phyloP scores from a whole-genome alignment of 1,140 invertebrate genomes.

The Zaprionus lachaisei region DNA sequence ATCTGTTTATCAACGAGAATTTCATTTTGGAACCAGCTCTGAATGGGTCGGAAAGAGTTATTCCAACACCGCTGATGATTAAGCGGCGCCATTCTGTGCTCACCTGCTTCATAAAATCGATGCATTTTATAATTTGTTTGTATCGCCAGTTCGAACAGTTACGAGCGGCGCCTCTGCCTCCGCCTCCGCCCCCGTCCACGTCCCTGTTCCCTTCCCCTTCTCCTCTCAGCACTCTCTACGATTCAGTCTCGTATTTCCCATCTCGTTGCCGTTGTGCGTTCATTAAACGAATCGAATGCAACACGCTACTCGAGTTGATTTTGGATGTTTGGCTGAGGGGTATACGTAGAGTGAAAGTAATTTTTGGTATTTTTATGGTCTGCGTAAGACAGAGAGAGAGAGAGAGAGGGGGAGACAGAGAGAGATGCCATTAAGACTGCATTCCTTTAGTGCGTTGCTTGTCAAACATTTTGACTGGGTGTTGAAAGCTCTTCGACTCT shows the following conservation, averaged over 20 bases:
- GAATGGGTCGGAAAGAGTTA: background rate
- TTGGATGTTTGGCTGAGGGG: background rate
- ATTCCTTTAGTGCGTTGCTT: slow-evolving; percentile 63
- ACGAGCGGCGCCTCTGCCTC: slow-evolving; percentile 40
- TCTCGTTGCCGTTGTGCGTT: background rate
- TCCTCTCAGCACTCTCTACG: background rate
- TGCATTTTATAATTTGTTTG: slow-evolving; percentile 78
- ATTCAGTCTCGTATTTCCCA: background rate
- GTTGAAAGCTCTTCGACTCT: slow-evolving; percentile 72
- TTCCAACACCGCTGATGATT: slow-evolving; percentile 41
- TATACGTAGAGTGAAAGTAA: slow-evolving; percentile 67
- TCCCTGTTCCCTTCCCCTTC: background rate
- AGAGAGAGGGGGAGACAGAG: background rate
- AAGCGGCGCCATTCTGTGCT: slow-evolving; percentile 37
- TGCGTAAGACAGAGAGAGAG: background rate
- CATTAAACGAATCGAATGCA: slow-evolving; percentile 38
- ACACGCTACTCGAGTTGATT: slow-evolving; percentile 60
- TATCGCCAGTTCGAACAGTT: slow-evolving; percentile 40
- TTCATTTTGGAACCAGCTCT: slow-evolving; percentile 1
- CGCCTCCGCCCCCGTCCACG: background rate
- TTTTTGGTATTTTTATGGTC: slow-evolving; percentile 71
- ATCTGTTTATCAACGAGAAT: slow-evolving; percentile 2
- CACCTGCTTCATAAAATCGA: slow-evolving; percentile 62
- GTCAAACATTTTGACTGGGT: slow-evolving; percentile 63
- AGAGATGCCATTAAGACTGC: slow-evolving; percentile 69